Base-by-base conservation (phyloP, 2,888 invertebrate species). In the Caenorhabditis virilis region DNA sequence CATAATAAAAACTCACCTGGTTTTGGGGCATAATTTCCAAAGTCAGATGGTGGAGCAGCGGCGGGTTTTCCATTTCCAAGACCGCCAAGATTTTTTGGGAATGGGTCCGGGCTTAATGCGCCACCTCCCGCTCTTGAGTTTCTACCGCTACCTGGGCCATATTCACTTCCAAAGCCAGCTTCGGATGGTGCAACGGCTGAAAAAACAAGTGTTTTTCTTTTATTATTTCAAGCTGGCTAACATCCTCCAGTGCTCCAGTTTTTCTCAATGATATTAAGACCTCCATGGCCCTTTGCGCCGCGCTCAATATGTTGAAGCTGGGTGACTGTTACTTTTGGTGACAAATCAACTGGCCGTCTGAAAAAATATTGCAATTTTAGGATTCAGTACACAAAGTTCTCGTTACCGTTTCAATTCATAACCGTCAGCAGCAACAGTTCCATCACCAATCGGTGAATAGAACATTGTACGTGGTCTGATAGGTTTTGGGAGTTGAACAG, bases 361-460 rank as follows among this genome's bases (percentile, higher is more conserved):
- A 51, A 48, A 27, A 30, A 23, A 23, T 26, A 16, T n/a, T n/a
- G n/a, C n/a, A 30, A 30, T 22, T 39, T 50, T 39, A 2, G 18
- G 20, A 23, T 33, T 49, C 11, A 46, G 9, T 26, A 9, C 38
- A 7, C 20, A 18, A 41, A 13, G 2, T 6, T 20, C 20, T n/a
- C 18, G 6, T 0, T 11, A 72, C 76, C 78, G 70, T 59, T 81
- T 81, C 45, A 82, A 53, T 45, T 81, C 82, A 35, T 78, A 69
- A 41, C 81, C 81, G 39, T 81, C 81, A 30, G 82, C 81, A 20
- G 79, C 81, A 16, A 76, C 76, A 48, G 71, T 71, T 62, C 76
- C 76, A 39, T 76, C 74, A 52, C 81, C 81, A 58, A 81, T 81
- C 11, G 81, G 81, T 2, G 81, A 81, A 52, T 81, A 81, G 67